These are phyloP conservation scores for Ibycter americanus DNA, from an alignment of 2,797 vertebrate species.

Conservation along the genomic window DNA sequence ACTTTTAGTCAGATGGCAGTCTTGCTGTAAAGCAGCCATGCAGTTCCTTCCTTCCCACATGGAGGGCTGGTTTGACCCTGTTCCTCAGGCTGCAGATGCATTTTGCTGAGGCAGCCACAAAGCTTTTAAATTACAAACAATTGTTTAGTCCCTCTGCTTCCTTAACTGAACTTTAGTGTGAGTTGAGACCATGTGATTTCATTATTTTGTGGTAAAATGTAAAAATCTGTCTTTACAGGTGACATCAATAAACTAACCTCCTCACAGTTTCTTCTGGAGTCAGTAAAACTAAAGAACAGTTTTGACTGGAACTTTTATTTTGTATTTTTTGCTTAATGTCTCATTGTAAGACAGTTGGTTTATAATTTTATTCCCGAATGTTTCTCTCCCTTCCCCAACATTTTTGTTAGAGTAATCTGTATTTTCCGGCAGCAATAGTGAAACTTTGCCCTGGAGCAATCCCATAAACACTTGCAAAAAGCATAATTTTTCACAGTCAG, in stretches of 20 bases:
- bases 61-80: not conserved
- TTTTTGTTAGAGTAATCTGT: conserved; percentile 12
- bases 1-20: not conserved
- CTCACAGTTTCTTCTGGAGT: not conserved
- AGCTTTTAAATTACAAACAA: not conserved
- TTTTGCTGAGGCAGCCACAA: not conserved
- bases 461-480: conserved; percentile 44
- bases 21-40: not conserved
- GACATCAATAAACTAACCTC: not conserved
- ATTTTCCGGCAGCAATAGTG: conserved; percentile 10
- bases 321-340: not conserved
- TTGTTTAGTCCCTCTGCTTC: not conserved
- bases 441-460: conserved; percentile 35
- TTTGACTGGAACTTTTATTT: not conserved
- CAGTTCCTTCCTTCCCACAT: not conserved
- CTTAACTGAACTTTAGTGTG: not conserved
- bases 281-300: not conserved
- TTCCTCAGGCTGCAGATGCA: not conserved
- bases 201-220: not conserved
- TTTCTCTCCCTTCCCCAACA: not conserved
- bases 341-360: not conserved
- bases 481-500: conserved; percentile 49
- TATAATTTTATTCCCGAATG: not conserved
- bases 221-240: not conserved
- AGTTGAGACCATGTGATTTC: not conserved